Evolutionary conservation across 2,797 vertebrate genomes (phyloP).

Genomic region (Rallus crepitans): DNA sequence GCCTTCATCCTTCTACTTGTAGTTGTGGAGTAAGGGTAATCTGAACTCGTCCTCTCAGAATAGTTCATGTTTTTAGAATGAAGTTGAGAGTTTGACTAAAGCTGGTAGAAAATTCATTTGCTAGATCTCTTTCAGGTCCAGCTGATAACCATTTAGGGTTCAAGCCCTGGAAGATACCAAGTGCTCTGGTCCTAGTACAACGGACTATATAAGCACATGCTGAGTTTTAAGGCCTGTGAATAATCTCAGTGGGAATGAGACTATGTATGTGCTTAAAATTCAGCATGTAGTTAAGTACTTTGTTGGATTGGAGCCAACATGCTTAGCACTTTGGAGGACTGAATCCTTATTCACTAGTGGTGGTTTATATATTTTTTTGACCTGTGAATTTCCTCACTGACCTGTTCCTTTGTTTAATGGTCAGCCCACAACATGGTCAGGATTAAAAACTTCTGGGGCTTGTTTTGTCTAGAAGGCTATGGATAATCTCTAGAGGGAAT

Average conservation of each 20-base stretch:
- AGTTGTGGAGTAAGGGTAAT: neutral
- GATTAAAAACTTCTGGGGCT: constrained; percentile 63
- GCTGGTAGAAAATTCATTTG: neutral
- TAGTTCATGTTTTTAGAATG: neutral
- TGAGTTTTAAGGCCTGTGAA: constrained; percentile 1
- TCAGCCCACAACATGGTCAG: neutral
- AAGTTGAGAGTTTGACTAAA: neutral
- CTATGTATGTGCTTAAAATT: constrained; percentile 62
- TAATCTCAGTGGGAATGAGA: constrained; percentile 56
- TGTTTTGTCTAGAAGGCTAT: constrained; percentile 65
- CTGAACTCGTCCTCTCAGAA: neutral
- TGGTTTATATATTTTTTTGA: constrained; percentile 35
- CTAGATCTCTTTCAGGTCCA: neutral
- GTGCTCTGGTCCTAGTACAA: neutral
- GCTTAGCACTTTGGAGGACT: constrained; percentile 39
- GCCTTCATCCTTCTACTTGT: neutral
- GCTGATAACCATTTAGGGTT: neutral
- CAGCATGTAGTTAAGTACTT: constrained; percentile 46
- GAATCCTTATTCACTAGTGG: constrained; percentile 13
- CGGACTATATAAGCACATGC: neutral
- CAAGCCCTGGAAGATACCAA: constrained; percentile 7
- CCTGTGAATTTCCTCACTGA: constrained; percentile 26
- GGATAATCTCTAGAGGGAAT: constrained; percentile 53
- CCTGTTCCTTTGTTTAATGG: constrained; percentile 56
- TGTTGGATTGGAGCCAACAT: neutral